Conservation (phyloP, 2,888 invertebrate species). For the Tupiocoris notatus region DNA sequence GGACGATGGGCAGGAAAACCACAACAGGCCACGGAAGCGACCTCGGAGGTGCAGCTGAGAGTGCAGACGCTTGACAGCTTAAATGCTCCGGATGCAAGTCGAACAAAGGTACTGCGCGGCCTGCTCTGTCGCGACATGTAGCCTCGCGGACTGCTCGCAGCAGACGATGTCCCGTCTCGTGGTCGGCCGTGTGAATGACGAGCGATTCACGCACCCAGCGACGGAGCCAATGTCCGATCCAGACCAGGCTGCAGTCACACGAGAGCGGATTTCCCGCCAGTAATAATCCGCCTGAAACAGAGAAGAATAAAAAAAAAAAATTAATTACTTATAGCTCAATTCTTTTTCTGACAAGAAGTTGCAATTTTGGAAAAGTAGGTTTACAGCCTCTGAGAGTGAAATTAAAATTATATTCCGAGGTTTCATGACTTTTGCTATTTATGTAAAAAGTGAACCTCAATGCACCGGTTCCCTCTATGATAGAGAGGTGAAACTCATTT, state of each 20-base stretch:
- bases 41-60: conserved; percentile 61
- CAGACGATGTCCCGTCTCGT: conserved; percentile 55
- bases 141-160: conserved; percentile 63
- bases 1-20: conserved; percentile 22
- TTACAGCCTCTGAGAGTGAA: no score
- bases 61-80: conserved; percentile 80
- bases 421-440: no score
- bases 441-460: no score
- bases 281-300: conserved; percentile 71
- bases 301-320: not conserved
- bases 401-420: no score
- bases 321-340: conserved; percentile 8
- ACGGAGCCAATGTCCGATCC: conserved; percentile 86
- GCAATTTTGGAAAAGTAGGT: no score
- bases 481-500: no score
- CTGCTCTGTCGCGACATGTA: conserved; percentile 68
- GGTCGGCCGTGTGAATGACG: conserved; percentile 66
- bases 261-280: conserved; percentile 80
- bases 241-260: conserved; percentile 85
- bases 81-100: conserved; percentile 76
- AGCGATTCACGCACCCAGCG: conserved; percentile 85
- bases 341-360: not conserved
- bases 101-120: conserved; percentile 65
- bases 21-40: conserved; percentile 25
- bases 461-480: no score